Percentiles rank a stretch among this genome's conserved stretches.
Evolutionary conservation across 2,113 vertebrate species (phyloP).

Genomic region (Pseudolaguvia tuberculata): DNA sequence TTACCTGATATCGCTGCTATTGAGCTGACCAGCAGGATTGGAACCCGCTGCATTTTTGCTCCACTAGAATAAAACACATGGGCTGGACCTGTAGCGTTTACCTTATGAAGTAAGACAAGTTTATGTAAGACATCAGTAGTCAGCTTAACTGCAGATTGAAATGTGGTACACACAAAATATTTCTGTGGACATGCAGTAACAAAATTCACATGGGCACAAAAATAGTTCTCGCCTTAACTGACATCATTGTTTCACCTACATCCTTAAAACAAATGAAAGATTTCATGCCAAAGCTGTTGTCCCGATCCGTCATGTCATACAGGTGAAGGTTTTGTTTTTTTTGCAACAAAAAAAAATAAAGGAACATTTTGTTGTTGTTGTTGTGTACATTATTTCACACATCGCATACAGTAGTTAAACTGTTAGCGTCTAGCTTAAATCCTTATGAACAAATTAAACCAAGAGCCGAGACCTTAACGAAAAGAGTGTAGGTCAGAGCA

Average conservation of each 20-base stretch:
- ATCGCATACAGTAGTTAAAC: slow-evolving; percentile 20
- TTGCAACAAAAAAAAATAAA: background rate
- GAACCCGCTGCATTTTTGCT: background rate
- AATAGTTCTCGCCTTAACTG: background rate
- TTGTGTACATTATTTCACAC: slow-evolving; percentile 13
- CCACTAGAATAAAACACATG: background rate
- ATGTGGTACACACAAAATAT: slow-evolving; percentile 14
- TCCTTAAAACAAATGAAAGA: background rate
- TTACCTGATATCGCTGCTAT: background rate
- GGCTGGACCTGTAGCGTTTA: background rate
- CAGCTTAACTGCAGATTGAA: slow-evolving; percentile 10
- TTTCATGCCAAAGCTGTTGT: slow-evolving; percentile 9
- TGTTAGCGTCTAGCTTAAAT: slow-evolving; percentile 7
- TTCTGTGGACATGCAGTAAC: background rate
- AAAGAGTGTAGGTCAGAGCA: background rate
- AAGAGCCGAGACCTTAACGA: background rate
- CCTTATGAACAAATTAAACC: background rate
- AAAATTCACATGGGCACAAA: slow-evolving; percentile 4
- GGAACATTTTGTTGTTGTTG: background rate
- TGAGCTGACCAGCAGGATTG: background rate
- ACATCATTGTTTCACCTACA: slow-evolving; percentile 4
- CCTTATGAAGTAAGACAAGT: background rate
- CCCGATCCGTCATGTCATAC: slow-evolving; percentile 1
- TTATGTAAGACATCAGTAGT: background rate
- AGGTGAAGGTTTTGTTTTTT: too few relatives aligned